Evolutionary conservation across 2,797 vertebrate genomes (phyloP), one percentile per base, ranked within the genome.

Genomic region (Lerista edwardsae): DNA sequence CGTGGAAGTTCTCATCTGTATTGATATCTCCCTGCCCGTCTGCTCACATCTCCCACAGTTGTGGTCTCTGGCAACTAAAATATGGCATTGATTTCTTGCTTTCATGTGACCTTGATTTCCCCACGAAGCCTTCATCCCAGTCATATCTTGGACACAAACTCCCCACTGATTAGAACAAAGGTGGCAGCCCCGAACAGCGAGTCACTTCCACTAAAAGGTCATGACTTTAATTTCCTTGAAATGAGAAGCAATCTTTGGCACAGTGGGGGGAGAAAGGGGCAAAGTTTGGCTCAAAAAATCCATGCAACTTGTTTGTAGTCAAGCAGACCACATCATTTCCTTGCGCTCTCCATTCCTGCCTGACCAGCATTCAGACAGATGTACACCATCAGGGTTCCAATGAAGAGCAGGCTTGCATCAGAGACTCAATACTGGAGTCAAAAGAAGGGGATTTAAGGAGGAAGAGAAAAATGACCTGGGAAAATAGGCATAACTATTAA

Each of bases 21-120:
- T 23, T 55, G 19, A 19, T 21, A 57, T 25, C 23, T 17, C 55
- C 14, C 73, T 62, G 39, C 2, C 15, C 15, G 19, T 51, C 36
- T 23, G 41, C 64, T 61, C 61, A 71, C 3, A 9, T 23, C 68
- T 12, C n/a, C 67, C 61, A 25, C 41, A 74, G 34, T 59, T n/a
- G 44, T 57, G 62, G 71, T 85, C 51, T 57, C 7, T 3, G 12
- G 10, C 17, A 21, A 34, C 1, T 15, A 59, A 78, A 78, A 69
- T 75, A 51, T 80, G 14, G 74, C 9, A 64, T 80, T 69, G 74
- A 41, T 75, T n/a, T 85, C 80, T 78, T 69, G 79, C 36, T 21
- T 76, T 19, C 72, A 2, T 15, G 4, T 44, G 61, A 76, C 57
- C 83, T 72, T 71, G 39, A n/a, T 44, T 84, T 84, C 51, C 57